A percentile compares a stretch with the other conserved stretches of the same genome.
These are phyloP conservation scores for Drosophila navojoa DNA, from an alignment of 1,140 invertebrate species.

Conservation along the genomic window DNA sequence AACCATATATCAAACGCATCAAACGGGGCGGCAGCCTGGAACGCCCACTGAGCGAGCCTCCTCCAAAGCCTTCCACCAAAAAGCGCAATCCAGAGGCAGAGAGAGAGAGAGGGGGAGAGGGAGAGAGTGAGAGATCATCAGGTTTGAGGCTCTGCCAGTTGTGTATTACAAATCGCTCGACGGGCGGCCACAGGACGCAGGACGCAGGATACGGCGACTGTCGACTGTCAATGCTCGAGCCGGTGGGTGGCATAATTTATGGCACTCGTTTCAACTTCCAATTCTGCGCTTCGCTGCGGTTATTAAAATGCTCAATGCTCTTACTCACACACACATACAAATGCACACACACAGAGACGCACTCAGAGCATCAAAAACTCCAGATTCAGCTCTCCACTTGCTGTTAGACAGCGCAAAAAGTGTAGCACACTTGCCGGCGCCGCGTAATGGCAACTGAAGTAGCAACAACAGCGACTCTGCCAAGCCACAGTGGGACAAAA, in stretches of 20 bases:
- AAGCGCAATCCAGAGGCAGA: conserved; percentile 55
- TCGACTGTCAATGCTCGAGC: conserved; percentile 55
- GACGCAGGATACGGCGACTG: conserved; percentile 14
- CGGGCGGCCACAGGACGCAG: conserved; percentile 49
- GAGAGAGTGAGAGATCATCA: background rate
- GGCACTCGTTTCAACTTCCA: conserved; percentile 44
- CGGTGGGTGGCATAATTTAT: conserved; percentile 81
- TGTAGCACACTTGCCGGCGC: conserved; percentile 73
- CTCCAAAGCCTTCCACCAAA: conserved; percentile 21
- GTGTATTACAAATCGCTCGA: conserved; percentile 80
- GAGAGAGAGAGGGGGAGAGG: conserved; percentile 1
- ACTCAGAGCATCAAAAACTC: conserved; percentile 1
- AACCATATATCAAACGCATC: conserved; percentile 66
- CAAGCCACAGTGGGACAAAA: conserved; percentile 36
- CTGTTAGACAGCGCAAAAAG: conserved; percentile 67
- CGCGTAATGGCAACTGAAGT: conserved; percentile 77
- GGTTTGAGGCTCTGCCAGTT: conserved; percentile 26
- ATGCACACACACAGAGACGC: conserved; percentile 31
- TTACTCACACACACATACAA: conserved; percentile 40
- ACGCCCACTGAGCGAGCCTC: conserved; percentile 27
- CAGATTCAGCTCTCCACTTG: conserved; percentile 43
- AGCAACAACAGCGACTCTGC: conserved; percentile 26
- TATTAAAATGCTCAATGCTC: conserved; percentile 82
- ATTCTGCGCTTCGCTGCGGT: conserved; percentile 59
- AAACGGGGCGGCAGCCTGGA: conserved; percentile 31